Evolutionary conservation across 37 sponge, comb jelly and placozoan species (phyloP).

Genomic region (Axinella damicornis): DNA sequence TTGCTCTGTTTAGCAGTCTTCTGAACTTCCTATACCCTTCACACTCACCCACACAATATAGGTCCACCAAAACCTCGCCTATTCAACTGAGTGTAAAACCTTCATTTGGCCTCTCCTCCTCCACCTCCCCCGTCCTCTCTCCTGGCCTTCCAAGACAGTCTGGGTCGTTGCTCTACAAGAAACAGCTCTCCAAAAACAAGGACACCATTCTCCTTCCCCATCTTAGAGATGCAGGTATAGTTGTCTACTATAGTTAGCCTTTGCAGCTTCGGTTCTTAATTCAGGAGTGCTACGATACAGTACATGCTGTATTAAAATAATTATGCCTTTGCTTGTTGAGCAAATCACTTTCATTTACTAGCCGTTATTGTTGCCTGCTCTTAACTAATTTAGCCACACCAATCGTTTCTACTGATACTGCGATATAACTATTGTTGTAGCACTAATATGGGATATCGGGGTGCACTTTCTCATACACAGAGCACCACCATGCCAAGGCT

Average conservation of each 20-base stretch:
- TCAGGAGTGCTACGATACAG: too few species aligned
- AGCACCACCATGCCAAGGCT: too few species aligned
- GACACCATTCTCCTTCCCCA: constrained; percentile 16
- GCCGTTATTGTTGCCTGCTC: too few species aligned
- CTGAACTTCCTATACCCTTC: background rate
- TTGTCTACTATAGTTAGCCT: background rate
- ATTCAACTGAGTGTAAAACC: background rate
- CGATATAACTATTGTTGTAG: too few species aligned
- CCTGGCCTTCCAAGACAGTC: background rate
- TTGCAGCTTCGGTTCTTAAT: too few species aligned
- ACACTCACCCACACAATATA: background rate
- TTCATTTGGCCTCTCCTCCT: background rate
- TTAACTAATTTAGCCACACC: too few species aligned
- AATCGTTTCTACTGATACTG: too few species aligned
- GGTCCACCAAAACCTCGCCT: constrained; percentile 5
- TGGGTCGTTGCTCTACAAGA: background rate
- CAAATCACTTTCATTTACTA: too few species aligned
- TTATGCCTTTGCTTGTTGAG: too few species aligned
- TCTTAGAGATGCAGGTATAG: constrained; percentile 2
- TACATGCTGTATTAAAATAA: too few species aligned
- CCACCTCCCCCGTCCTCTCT: background rate
- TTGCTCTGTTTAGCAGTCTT: background rate
- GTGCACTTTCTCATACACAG: too few species aligned
- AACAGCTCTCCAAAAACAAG: constrained; percentile 29
- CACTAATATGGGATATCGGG: too few species aligned